phyloP scores from a whole-genome alignment of 2,888 invertebrate species.

The Cybosia mesomella region DNA sequence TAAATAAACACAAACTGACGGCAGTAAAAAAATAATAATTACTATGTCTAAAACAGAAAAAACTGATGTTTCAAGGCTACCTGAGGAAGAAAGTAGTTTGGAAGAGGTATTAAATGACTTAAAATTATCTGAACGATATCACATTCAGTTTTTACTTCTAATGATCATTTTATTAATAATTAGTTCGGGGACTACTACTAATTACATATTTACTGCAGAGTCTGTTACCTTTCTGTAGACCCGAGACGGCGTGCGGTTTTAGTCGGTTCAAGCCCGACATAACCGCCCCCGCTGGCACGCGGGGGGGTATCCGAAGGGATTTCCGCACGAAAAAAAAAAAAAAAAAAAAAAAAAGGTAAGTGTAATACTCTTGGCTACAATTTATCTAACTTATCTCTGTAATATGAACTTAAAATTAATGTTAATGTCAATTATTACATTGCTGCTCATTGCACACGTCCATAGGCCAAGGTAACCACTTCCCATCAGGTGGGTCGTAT shows the following conservation, averaged over 20 bases:
- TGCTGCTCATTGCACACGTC: no score
- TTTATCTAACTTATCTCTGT: neutral
- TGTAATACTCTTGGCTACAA: neutral
- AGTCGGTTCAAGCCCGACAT: no score
- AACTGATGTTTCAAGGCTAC: neutral
- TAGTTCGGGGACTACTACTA: constrained; percentile 30
- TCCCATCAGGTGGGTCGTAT: no score
- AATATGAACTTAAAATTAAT: neutral
- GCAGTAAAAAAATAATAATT: neutral
- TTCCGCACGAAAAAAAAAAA: no score
- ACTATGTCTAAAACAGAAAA: neutral
- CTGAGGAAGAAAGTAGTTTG: constrained; percentile 21
- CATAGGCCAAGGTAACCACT: no score
- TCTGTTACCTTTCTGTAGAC: constrained; percentile 39
- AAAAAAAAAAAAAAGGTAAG: no score
- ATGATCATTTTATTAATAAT: constrained; percentile 30
- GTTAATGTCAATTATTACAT: neutral
- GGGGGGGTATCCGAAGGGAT: no score
- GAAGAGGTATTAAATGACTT: constrained; percentile 43
- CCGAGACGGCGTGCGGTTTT: no score
- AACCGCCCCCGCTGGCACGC: no score
- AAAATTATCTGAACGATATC: constrained; percentile 44
- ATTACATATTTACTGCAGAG: constrained; percentile 49
- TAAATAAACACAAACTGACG: neutral
- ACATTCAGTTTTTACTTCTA: constrained; percentile 36